These are phyloP conservation scores for Myiotriccus ornatus DNA, from an alignment of 2,797 vertebrate species.

Conservation along the genomic window DNA sequence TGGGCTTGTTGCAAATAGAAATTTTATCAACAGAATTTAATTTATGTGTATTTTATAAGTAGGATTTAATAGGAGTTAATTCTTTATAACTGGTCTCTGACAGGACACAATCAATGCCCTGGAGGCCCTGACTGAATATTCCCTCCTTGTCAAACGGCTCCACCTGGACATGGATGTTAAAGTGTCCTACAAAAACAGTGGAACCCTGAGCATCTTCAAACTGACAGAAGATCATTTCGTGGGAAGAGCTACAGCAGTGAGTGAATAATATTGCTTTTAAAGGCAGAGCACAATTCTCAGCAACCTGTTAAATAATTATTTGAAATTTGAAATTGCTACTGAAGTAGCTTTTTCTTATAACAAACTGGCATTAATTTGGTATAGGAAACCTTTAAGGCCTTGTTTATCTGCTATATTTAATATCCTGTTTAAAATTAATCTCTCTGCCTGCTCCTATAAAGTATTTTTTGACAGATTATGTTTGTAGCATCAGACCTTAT, in stretches of 20 bases:
- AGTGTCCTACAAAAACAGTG: constrained; percentile 75
- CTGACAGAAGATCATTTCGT: constrained; percentile 78
- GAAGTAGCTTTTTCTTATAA: neutral
- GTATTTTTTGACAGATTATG: neutral
- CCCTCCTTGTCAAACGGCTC: constrained; percentile 63
- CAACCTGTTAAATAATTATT: neutral
- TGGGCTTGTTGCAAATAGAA: neutral
- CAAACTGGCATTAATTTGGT: neutral
- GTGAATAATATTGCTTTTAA: neutral
- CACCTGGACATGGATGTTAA: constrained; percentile 80
- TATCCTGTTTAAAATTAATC: neutral
- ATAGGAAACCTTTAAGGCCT: neutral
- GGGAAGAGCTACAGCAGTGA: constrained; percentile 79
- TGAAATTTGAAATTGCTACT: neutral
- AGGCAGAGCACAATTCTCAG: neutral
- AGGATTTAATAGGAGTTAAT: neutral
- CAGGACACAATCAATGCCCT: constrained; percentile 88
- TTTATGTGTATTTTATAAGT: neutral
- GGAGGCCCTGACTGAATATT: constrained; percentile 85
- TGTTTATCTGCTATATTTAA: neutral
- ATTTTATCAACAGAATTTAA: neutral
- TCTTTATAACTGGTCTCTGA: neutral
- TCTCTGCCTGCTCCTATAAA: neutral
- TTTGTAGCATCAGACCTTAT: neutral
- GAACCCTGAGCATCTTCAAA: constrained; percentile 60